phyloP scores from a whole-genome alignment of 2,113 vertebrate species.

The Oncorhynchus gorbuscha region DNA sequence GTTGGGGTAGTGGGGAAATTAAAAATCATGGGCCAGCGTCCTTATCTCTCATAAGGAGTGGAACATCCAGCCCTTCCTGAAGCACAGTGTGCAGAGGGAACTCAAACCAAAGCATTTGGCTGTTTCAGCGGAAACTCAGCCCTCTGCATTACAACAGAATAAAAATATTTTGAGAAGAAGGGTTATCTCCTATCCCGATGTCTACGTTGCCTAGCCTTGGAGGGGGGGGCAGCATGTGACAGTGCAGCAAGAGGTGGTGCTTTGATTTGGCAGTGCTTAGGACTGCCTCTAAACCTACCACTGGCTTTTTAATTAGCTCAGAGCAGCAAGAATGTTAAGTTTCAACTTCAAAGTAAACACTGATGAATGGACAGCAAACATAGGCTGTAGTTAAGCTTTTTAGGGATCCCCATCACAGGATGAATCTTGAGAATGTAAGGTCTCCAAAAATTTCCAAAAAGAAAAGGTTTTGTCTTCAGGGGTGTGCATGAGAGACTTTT shows the following conservation, averaged over 20 bases:
- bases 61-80: too few species aligned
- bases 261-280: conserved; percentile 9
- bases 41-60: too few species aligned
- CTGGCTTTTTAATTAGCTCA: conserved; percentile 60
- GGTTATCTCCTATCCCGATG: too few species aligned
- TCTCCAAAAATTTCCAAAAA: conserved; percentile 32
- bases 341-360: conserved; percentile 61
- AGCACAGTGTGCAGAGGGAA: too few species aligned
- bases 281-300: conserved; percentile 31
- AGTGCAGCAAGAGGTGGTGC: conserved; percentile 6
- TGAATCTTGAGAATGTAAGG: conserved; percentile 19
- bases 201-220: too few species aligned
- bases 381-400: conserved; percentile 29
- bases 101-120: too few species aligned
- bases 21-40: too few species aligned
- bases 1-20: too few species aligned
- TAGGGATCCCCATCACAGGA: conserved; percentile 6
- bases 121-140: too few species aligned
- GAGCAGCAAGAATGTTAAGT: conserved; percentile 57
- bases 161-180: too few species aligned
- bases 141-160: too few species aligned
- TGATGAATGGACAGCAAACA: conserved; percentile 53
- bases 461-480: neutral
- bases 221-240: conserved; percentile 6
- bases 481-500: neutral